Evolutionary conservation across 2,888 invertebrate species (phyloP).

Genomic region (Mesopsocus fuscifrons): DNA sequence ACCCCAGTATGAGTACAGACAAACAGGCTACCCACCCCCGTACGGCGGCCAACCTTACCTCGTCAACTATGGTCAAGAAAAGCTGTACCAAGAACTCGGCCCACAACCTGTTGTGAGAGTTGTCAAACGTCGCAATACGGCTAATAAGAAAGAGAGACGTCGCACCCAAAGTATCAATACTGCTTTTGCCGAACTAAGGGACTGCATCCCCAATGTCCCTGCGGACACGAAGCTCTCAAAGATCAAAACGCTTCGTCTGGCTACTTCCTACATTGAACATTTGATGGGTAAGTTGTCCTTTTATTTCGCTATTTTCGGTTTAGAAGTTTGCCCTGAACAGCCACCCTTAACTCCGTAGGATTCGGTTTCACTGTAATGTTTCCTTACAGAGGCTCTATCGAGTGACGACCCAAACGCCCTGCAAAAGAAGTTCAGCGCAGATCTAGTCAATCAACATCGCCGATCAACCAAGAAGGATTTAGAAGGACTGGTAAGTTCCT

Average conservation of each 20-base stretch:
- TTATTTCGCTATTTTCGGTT: too few relatives aligned
- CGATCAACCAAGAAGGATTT: conserved; percentile 1
- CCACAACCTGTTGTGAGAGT: conserved; percentile 29
- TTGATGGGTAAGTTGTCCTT: conserved; percentile 39
- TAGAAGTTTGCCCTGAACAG: too few relatives aligned
- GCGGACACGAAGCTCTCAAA: conserved; percentile 74
- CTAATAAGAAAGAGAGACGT: conserved; percentile 85
- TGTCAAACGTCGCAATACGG: conserved; percentile 69
- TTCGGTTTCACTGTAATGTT: too few relatives aligned
- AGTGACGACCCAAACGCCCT: conserved; percentile 4
- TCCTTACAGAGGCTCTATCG: background rate
- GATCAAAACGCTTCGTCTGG: conserved; percentile 85
- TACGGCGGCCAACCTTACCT: background rate
- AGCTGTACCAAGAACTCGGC: background rate
- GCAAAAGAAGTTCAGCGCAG: background rate
- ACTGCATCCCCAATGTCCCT: conserved; percentile 92
- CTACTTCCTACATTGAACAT: conserved; percentile 84
- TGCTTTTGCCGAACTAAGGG: conserved; percentile 78
- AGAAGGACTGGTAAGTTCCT: conserved; percentile 1
- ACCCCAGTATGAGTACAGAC: background rate
- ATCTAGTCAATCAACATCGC: conserved; percentile 1
- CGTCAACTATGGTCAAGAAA: background rate
- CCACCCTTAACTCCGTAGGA: too few relatives aligned
- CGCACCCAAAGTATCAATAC: conserved; percentile 89
- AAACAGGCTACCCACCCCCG: background rate